phyloP scores from a whole-genome alignment of 2,888 invertebrate genomes.

The Philhelius pedissequus region DNA sequence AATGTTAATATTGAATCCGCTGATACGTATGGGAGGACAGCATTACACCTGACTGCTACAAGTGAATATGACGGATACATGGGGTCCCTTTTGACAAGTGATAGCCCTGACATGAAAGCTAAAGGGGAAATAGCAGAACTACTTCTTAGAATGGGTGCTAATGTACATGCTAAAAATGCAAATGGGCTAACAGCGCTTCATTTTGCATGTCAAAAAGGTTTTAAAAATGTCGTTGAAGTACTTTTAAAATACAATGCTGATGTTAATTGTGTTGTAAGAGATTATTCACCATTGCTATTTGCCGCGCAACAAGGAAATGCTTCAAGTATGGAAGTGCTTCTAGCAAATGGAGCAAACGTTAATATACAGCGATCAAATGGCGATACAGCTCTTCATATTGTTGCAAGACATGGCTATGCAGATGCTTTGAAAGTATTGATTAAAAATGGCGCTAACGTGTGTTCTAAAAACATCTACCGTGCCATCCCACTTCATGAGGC shows the following conservation, averaged over 20 bases:
- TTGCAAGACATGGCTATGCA: neutral
- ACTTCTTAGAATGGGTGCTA: neutral
- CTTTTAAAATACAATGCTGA: slow-evolving; percentile 4
- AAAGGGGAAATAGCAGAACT: neutral
- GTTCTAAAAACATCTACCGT: neutral
- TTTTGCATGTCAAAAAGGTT: neutral
- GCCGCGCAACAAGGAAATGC: neutral
- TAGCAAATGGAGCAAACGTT: neutral
- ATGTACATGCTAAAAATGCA: neutral
- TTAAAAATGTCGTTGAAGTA: neutral
- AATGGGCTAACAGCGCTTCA: neutral
- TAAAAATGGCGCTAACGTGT: neutral
- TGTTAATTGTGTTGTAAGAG: neutral
- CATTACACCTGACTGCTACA: neutral
- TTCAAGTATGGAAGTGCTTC: neutral
- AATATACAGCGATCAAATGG: neutral
- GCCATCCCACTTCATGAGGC: neutral
- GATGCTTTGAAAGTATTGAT: neutral
- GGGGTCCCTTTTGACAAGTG: no score
- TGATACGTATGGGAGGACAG: neutral
- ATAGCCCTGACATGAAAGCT: fast-evolving
- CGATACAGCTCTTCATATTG: neutral
- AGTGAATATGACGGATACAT: neutral
- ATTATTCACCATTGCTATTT: neutral
- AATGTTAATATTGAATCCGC: neutral